Conservation (phyloP, 23 tunicate genomes). For the Corella eumyota region DNA sequence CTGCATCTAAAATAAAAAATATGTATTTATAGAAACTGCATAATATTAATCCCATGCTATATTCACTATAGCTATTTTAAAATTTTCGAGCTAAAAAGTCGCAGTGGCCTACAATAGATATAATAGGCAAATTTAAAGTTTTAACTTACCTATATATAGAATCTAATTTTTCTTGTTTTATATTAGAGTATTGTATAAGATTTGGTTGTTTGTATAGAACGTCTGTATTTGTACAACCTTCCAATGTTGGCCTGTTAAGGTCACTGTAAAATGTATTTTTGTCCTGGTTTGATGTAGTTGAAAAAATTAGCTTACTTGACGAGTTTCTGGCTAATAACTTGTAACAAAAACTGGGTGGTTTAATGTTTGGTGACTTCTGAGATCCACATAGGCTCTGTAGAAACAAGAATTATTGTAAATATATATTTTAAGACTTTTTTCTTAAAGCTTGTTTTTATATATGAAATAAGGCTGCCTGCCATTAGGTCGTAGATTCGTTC, state of each 20-base stretch:
- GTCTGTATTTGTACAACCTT: constrained; percentile 26
- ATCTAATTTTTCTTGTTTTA: background rate
- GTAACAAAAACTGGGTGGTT: constrained; percentile 53
- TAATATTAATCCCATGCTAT: too few relatives aligned
- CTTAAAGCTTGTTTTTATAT: background rate
- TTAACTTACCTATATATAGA: background rate
- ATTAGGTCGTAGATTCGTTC: background rate
- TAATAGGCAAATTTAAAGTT: too few relatives aligned
- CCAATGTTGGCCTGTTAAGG: constrained; percentile 29
- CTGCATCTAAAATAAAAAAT: too few relatives aligned
- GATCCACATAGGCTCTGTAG: background rate
- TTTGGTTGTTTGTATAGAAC: constrained; percentile 20
- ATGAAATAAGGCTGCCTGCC: background rate
- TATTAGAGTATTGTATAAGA: background rate
- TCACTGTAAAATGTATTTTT: constrained; percentile 3
- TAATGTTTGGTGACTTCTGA: constrained; percentile 4
- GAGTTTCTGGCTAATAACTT: constrained; percentile 7
- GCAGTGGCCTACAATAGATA: too few relatives aligned
- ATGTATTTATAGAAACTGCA: too few relatives aligned
- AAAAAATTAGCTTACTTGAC: background rate
- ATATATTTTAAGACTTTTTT: background rate
- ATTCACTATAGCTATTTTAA: too few relatives aligned
- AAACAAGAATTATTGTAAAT: background rate
- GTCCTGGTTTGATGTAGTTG: background rate
- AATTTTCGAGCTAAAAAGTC: too few relatives aligned